Evolutionary conservation across 2,888 invertebrate species (phyloP).

Genomic region (Punctoribates punctum): DNA sequence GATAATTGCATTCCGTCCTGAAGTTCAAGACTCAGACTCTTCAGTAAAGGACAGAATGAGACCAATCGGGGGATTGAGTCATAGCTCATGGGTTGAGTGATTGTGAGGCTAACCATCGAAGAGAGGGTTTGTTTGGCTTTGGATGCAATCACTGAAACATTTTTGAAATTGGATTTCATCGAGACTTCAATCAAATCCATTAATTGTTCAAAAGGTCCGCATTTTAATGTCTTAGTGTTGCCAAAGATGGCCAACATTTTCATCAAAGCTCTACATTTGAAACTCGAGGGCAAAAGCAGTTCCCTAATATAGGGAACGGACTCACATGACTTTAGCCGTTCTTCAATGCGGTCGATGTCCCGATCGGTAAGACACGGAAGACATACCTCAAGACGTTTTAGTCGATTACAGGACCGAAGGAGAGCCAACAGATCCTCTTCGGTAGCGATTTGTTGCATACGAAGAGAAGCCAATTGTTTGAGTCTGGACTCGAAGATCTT

Average conservation of each 20-base stretch:
- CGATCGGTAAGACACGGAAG: conserved; percentile 48
- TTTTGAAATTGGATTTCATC: not conserved
- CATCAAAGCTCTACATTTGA: conserved; percentile 45
- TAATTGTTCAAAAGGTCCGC: conserved; percentile 47
- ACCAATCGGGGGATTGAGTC: conserved; percentile 46
- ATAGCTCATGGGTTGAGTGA: conserved; percentile 46
- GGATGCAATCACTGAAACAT: not conserved
- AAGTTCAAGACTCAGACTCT: conserved; percentile 47
- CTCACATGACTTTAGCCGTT: conserved; percentile 28
- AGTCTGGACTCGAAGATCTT: conserved; percentile 36
- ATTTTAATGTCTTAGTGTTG: conserved; percentile 46
- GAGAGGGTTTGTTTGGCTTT: conserved; percentile 41
- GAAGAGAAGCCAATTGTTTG: conserved; percentile 42
- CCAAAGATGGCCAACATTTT: conserved; percentile 46
- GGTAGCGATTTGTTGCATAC: conserved; percentile 46
- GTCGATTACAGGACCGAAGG: conserved; percentile 44
- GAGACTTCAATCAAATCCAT: conserved; percentile 45
- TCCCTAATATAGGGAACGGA: conserved; percentile 28
- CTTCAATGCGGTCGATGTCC: conserved; percentile 42
- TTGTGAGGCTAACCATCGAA: conserved; percentile 44
- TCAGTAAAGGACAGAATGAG: conserved; percentile 46
- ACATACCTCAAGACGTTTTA: conserved; percentile 46
- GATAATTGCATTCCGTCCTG: conserved; percentile 47
- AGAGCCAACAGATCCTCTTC: conserved; percentile 45
- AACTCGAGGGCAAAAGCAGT: conserved; percentile 47